Conservation (phyloP, 1,140 invertebrate genomes). For the Rhopalosiphum padi region DNA sequence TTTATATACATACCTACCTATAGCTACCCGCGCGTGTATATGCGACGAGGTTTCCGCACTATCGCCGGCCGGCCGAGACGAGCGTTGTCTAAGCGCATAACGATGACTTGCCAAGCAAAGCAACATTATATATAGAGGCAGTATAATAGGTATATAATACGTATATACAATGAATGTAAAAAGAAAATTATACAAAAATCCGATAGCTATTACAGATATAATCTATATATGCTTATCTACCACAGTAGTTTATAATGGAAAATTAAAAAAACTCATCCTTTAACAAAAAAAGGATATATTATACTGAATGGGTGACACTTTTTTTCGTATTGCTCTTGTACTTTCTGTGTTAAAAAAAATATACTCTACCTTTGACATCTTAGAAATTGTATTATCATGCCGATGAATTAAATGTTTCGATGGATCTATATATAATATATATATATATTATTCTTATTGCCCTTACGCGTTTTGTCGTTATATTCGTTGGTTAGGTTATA, state of each 20-base stretch:
- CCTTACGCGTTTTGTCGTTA: no score
- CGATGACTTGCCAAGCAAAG: background rate
- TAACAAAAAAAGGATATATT: background rate
- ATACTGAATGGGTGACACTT: background rate
- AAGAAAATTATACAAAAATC: conserved; percentile 4
- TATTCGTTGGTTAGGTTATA: no score
- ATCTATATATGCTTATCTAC: background rate
- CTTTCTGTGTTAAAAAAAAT: no score
- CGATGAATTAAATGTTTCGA: no score
- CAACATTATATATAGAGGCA: background rate
- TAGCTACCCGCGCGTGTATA: background rate
- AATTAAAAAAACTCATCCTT: background rate
- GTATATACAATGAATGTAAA: background rate
- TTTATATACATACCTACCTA: background rate
- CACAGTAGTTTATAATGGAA: background rate
- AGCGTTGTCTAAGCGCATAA: background rate
- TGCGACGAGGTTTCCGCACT: background rate
- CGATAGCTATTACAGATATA: background rate
- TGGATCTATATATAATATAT: no score
- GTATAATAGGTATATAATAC: conserved; percentile 16
- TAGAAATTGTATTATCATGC: no score
- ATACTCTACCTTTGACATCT: no score
- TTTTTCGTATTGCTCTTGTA: background rate
- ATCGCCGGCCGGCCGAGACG: background rate
- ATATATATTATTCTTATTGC: no score